Percentiles rank a stretch among this genome's conserved stretches.
Evolutionary conservation across 2,888 invertebrate species (phyloP).

Genomic region (Noctua janthina): DNA sequence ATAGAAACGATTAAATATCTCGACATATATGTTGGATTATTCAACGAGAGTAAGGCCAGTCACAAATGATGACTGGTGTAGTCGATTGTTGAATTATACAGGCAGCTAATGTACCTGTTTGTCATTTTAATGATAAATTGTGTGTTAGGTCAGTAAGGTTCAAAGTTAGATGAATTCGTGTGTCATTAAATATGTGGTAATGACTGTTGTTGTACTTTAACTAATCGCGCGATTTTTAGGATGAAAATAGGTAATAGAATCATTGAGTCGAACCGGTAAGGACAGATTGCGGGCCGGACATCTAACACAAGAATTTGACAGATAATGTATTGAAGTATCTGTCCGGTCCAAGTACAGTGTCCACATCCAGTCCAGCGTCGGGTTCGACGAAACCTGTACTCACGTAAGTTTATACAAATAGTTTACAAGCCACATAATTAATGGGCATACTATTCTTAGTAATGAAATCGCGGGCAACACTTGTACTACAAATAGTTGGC

Average conservation of each 20-base stretch:
- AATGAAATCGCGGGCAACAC: slow-evolving; percentile 29
- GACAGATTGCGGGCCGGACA: not conserved
- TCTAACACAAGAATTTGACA: not conserved
- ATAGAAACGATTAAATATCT: slow-evolving; percentile 58
- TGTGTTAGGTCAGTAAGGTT: slow-evolving; percentile 1
- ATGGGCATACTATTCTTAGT: not conserved
- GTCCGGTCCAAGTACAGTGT: not conserved
- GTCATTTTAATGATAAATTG: slow-evolving; percentile 28
- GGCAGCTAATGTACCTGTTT: slow-evolving; percentile 19
- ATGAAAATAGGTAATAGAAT: not conserved
- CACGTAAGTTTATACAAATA: not conserved
- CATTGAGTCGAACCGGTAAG: not conserved
- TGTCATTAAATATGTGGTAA: not conserved
- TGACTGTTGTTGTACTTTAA: slow-evolving; percentile 1
- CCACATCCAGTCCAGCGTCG: not conserved
- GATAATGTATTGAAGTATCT: not conserved
- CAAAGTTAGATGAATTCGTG: not conserved
- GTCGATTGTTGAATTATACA: slow-evolving; percentile 39
- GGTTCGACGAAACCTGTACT: not conserved
- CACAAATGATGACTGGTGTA: slow-evolving; percentile 10
- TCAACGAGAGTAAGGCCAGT: slow-evolving; percentile 38
- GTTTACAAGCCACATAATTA: not conserved
- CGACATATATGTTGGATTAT: slow-evolving; percentile 44
- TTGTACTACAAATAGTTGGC: slow-evolving; percentile 30
- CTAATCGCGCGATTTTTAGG: not conserved